Evolutionary conservation across 2,888 invertebrate genomes (phyloP).

Genomic region (Amiota mariae): DNA sequence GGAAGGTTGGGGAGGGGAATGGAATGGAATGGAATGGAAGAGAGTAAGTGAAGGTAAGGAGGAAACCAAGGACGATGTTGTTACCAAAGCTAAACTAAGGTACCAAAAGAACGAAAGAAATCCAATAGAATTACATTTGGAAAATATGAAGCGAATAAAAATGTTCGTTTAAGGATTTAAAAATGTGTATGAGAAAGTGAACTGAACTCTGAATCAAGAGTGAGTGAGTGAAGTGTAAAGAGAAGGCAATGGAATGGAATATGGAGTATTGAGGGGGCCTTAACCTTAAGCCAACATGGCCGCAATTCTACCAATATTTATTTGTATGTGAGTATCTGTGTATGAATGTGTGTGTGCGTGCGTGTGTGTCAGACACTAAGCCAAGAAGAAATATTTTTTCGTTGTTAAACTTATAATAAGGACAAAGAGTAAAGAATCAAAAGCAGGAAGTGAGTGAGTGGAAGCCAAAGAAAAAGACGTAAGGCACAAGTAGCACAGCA

Average conservation of each 20-base stretch:
- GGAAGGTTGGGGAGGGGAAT: background rate
- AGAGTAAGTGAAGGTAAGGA: background rate
- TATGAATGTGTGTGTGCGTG: slow-evolving; percentile 37
- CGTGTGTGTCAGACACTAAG: slow-evolving; percentile 63
- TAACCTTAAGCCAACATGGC: slow-evolving; percentile 39
- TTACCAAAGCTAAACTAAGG: too few species aligned
- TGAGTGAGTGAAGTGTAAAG: too few species aligned
- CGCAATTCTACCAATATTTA: background rate
- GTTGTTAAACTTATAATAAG: slow-evolving; percentile 19
- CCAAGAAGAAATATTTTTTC: slow-evolving; percentile 64
- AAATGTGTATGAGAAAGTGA: slow-evolving; percentile 18
- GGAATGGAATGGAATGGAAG: too few species aligned
- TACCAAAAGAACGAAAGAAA: slow-evolving; percentile 38
- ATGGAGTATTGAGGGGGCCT: background rate
- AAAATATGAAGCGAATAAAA: slow-evolving; percentile 57
- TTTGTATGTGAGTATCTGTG: background rate
- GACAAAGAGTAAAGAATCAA: background rate
- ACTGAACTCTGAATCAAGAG: slow-evolving; percentile 40
- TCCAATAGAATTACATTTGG: slow-evolving; percentile 57
- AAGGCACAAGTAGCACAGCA: too few species aligned
- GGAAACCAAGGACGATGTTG: too few species aligned
- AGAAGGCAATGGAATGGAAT: background rate
- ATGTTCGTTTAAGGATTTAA: slow-evolving; percentile 51
- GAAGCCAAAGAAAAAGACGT: too few species aligned
- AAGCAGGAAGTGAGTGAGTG: background rate